Base-by-base conservation (phyloP, 2,797 vertebrate species). In the Hafferia zeledoni region DNA sequence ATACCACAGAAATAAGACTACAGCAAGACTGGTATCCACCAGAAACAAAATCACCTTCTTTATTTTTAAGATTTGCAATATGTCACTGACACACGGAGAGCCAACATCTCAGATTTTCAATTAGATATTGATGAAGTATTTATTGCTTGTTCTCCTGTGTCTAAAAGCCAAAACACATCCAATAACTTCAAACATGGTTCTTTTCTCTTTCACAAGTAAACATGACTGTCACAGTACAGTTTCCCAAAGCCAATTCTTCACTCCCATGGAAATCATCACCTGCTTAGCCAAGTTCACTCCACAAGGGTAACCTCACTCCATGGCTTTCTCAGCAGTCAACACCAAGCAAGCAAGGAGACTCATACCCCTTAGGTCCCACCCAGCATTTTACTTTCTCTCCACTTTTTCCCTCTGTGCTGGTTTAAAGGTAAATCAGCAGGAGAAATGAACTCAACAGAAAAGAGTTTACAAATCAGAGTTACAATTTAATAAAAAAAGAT, bases 161-260 rank as follows among this genome's bases (percentile, higher is more conserved):
- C 63, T 82, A 75, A 70, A 68, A 56, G 33, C 5, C 1, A 1
- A 78, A 89, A 75, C 14, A 52, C 22, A 59, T 63, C n/a, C 41
- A 56, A 2, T 22, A 31, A 10, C 33, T 87, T 28, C 3, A 0
- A 43, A 71, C 25, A n/a, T 2, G 10, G 5, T 27, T 81, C 16
- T 84, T 83, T 93, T 52, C 56, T 52, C 41, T 78, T 94, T 87
- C 47, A 69, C 8, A 57, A 84, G 24, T 25, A 86, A 83, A 72
- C 17, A 50, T 1, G 1, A n/a, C 20, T 46, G 8, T 9, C 1
- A 0, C 2, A 24, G 13, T 25, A 67, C 13, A 63, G 31, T 64
- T 87, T 75, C 41, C n/a, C 11, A 24, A 17, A 84, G 8, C 3
- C 1, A 0, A 4, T 79, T 46, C 35, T 81, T 18, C 18, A 4